Conservation (phyloP, 2,113 vertebrate genomes). For the Neodontobutis hainanensis region DNA sequence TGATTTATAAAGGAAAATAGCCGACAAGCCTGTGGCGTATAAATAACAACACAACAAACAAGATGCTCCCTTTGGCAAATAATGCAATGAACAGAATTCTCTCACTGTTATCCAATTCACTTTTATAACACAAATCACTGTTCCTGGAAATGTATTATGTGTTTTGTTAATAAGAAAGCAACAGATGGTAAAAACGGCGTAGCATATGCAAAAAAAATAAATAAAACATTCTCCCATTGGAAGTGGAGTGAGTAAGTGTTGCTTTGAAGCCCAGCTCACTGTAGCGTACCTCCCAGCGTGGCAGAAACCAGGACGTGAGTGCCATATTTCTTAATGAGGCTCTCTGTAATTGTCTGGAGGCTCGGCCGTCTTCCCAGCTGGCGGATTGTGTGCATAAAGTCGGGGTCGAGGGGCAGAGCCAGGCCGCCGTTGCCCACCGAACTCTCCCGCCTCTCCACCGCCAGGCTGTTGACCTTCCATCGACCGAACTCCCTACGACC, state of each 20-base stretch:
- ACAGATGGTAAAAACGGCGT: slow-evolving; percentile 38
- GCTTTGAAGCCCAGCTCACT: slow-evolving; percentile 46
- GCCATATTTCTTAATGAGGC: slow-evolving; percentile 84
- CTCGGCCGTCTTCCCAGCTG: slow-evolving; percentile 81
- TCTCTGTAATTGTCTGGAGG: slow-evolving; percentile 79
- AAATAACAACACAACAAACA: slow-evolving; percentile 14
- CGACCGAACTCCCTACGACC: slow-evolving; percentile 81
- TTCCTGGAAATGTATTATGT: slow-evolving; percentile 45
- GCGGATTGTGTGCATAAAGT: slow-evolving; percentile 79
- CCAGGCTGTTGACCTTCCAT: slow-evolving; percentile 86
- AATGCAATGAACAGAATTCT: slow-evolving; percentile 25
- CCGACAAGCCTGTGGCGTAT: background rate
- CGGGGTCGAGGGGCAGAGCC: slow-evolving; percentile 78
- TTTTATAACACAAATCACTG: slow-evolving; percentile 34
- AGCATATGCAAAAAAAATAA: slow-evolving; percentile 25
- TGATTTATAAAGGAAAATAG: slow-evolving; percentile 13
- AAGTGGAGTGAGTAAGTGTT: slow-evolving; percentile 17
- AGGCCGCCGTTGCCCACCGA: slow-evolving; percentile 62
- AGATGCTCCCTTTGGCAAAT: slow-evolving; percentile 2
- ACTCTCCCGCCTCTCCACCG: slow-evolving; percentile 75
- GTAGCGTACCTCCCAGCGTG: slow-evolving; percentile 81
- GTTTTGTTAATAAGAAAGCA: slow-evolving; percentile 57
- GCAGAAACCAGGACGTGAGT: slow-evolving; percentile 81
- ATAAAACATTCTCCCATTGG: slow-evolving; percentile 34
- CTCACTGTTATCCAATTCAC: slow-evolving; percentile 15